Evolutionary conservation across 2,888 invertebrate species (phyloP), one percentile per base, ranked within the genome.

Genomic region (Drosophila recens): DNA sequence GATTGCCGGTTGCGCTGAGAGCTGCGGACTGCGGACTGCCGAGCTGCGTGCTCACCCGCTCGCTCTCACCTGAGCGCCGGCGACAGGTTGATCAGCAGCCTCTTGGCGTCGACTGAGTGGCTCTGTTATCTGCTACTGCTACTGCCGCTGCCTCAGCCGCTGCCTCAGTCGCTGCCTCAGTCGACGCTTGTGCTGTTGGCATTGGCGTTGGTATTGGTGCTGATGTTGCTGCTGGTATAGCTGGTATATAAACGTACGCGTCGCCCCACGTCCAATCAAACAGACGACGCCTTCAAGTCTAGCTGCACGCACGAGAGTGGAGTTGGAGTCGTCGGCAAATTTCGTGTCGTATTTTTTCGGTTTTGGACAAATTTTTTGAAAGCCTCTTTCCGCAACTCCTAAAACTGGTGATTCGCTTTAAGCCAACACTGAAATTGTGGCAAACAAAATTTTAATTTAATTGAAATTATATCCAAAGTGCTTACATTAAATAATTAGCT

Each of bases 261-360:
- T 80, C 90, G 82, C 72, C 79, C 80, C 87, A 89, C 89, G 86
- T 89, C 83, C 87, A 87, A 90, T 87, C 92, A 93, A 91, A 92
- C 92, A 92, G 91, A 92, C 92, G 92, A 92, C 92, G 92, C 92
- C 92, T 93, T 92, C 91, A 91, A 91, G 92, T 93, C 92, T 92
- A 92, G 91, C 92, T 91, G 82, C 90, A 91, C 89, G 81, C 82
- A 84, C 90, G 87, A 90, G 90, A 92, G 91, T 91, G 84, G 91
- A 91, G 87, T 90, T 91, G 91, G 88, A 91, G 88, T 86, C 82
- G 89, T 90, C 85, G 87, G 84, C 70, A 73, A 49, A 71, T 82
- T 85, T 87, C 79, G 79, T 79, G 75, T 54, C 79, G 75, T 61
- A 68, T 67, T 69, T 67, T 88, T 84, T 80, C 79, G 85, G 85